These are phyloP conservation scores for Pseudopodoces humilis DNA, from an alignment of 2,113 vertebrate species.

Conservation along the genomic window DNA sequence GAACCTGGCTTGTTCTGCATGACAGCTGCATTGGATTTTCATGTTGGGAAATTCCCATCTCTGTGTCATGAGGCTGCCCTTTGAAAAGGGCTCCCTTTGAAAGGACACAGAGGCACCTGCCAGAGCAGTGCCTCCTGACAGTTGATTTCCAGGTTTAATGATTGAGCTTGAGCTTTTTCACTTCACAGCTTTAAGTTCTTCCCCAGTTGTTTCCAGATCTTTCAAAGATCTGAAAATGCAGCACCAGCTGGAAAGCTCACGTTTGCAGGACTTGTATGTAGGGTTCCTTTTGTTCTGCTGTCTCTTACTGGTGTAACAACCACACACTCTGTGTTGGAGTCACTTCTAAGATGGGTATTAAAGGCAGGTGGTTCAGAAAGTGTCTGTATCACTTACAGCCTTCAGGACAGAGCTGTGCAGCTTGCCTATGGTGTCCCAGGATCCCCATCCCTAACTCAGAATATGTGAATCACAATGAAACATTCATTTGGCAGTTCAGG, in stretches of 20 bases:
- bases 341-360: neutral
- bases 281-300: neutral
- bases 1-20: neutral
- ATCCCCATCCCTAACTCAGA: neutral
- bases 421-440: fast-evolving
- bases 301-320: neutral
- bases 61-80: neutral
- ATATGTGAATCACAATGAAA: neutral
- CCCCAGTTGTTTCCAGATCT: neutral
- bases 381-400: neutral
- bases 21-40: constrained; percentile 12
- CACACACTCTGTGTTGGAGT: fast-evolving
- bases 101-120: neutral
- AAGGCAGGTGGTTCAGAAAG: neutral
- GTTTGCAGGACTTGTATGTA: neutral
- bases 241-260: neutral
- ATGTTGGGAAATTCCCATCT: neutral
- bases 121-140: neutral
- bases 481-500: neutral
- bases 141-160: neutral
- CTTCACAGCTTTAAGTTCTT: neutral
- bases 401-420: neutral
- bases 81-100: neutral
- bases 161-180: neutral
- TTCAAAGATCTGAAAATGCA: neutral